Base-by-base conservation (phyloP, 2,797 vertebrate genomes). In the Menidia menidia region DNA sequence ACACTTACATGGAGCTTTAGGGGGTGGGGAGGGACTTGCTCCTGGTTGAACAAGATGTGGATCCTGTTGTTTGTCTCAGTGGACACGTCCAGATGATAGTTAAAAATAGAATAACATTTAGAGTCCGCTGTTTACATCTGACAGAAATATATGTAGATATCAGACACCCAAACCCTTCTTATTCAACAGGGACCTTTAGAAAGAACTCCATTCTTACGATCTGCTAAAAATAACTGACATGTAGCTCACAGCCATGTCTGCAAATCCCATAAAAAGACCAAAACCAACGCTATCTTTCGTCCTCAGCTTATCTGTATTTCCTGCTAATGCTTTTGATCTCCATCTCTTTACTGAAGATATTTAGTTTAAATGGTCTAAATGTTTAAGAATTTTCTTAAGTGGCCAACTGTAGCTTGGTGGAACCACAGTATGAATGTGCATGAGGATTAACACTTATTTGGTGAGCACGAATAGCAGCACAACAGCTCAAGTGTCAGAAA, bases 1-100 rank as follows among this genome's bases (percentile, higher is more conserved):
- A 75, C 70, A 50, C 73, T 80, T 68, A 69, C 67, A 62, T 79
- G 72, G 71, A 64, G 86, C 80, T 82, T 25, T 25, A 25, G 25
- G 25, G 25, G 25, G 25, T 25, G 25, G 30, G n/a, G 25, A 9
- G 31, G 73, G 80, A 60, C 69, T 70, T 73, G 58, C 71, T 72
- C 57, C 55, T 25, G 43, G 14, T 69, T 45, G 59, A 47, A 57
- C 56, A 47, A 77, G 75, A 79, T 47, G 60, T 57, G 64, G 44
- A 74, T 63, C 74, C 63, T 57, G 43, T 63, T 14, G 6, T 69
- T 84, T 85, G 78, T 86, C 45, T 75, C 63, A 10, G 57, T 74
- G 19, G 18, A 55, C 0, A 13, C 51, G 4, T 45, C 52, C 59
- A 31, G 16, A 10, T 48, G 12, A 80, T 78, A 63, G 25, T 45